Conservation (phyloP, 2,888 invertebrate species). For the Lasioglossum lativentre region DNA sequence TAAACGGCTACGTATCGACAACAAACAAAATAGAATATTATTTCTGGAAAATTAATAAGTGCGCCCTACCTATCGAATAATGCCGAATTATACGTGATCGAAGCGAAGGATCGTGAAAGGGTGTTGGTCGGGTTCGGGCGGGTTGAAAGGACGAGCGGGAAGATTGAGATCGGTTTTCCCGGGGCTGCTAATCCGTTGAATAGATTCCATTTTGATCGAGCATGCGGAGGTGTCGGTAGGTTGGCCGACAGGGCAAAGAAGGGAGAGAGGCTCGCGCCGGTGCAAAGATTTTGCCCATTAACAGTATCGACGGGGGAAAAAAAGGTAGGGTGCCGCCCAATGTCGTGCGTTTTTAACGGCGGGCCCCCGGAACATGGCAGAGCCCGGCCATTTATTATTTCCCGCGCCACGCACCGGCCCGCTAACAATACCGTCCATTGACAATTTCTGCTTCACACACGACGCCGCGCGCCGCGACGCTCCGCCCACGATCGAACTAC, state of each 20-base stretch:
- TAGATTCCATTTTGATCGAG: conserved; percentile 55
- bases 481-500: conserved; percentile 83
- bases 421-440: conserved; percentile 81
- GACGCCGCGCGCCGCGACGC: conserved; percentile 81
- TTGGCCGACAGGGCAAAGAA: conserved; percentile 53
- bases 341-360: conserved; percentile 55
- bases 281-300: conserved; percentile 69
- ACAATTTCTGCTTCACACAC: conserved; percentile 82
- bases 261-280: conserved; percentile 42
- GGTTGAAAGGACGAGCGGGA: not conserved
- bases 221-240: conserved; percentile 52
- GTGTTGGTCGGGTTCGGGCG: not conserved
- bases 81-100: not conserved
- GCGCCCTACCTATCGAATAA: not conserved
- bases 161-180: not conserved
- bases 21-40: no score
- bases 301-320: conserved; percentile 57
- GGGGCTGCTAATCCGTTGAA: conserved; percentile 36
- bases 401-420: conserved; percentile 68
- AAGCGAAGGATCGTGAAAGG: not conserved
- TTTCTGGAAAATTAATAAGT: not conserved
- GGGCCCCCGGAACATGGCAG: conserved; percentile 61
- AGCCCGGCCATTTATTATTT: conserved; percentile 80
- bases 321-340: conserved; percentile 66
- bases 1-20: no score